Evolutionary conservation across 37 sponge, comb jelly and placozoan species (phyloP), one percentile per base, ranked within the genome.

Genomic region (Mnemiopsis leidyi): DNA sequence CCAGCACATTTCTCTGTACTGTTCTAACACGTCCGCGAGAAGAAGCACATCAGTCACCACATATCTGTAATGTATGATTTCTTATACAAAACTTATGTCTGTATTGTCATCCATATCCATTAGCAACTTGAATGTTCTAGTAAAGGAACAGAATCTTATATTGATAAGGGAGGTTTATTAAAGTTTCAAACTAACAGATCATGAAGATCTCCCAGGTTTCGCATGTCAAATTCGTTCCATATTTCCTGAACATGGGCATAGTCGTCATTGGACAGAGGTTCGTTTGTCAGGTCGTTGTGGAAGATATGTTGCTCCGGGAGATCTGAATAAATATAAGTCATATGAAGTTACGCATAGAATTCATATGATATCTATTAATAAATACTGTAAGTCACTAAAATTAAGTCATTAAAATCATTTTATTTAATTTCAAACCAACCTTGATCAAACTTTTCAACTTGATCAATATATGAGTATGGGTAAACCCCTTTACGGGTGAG

Each of bases 1-100:
- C 90, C 90, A 85, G 61, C 90, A 85, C 36, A 85, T 85, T 7
- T 28, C 48, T 85, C 90, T 38, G 29, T 85, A 85, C 39, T 25
- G 9, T 67, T 85, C 90, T 25, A 85, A 9, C n/a, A 85, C 61
- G 29, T 85, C 90, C 13, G 90, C 90, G 3, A 85, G 61, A 0
- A 85, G 61, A 0, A 85, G 90, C 24, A 85, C 90, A 38, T 85
- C 90, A 18, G 67, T 39, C 23, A 20, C 67, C 24, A 85, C 90
- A 25, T 85, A 85, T 37, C 90, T 85, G 90, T n/a, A 77, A 13
- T n/a, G n/a, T n/a, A n/a, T n/a, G n/a, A n/a, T n/a, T n/a, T n/a
- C n/a, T n/a, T n/a, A n/a, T n/a, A n/a, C n/a, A n/a, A n/a, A n/a
- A n/a, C n/a, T n/a, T n/a, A n/a, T n/a, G n/a, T n/a, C n/a, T n/a